These are phyloP conservation scores for Haliaeetus leucogaster DNA, from an alignment of 2,113 vertebrate species.

Conservation along the genomic window DNA sequence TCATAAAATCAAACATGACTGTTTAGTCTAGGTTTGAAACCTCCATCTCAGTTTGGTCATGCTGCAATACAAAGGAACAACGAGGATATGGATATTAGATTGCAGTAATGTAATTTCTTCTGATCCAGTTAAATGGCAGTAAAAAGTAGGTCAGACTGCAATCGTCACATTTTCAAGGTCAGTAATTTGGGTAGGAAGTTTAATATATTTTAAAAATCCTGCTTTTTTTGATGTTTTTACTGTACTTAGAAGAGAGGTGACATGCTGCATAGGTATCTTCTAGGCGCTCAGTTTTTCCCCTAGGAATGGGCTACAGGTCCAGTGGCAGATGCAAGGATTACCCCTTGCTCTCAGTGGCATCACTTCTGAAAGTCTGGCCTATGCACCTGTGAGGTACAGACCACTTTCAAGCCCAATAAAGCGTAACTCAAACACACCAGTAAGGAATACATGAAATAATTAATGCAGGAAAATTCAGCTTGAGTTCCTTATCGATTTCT, in stretches of 20 bases:
- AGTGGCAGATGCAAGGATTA: background rate
- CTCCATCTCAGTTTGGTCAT: background rate
- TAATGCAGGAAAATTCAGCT: background rate
- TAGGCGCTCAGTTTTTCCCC: background rate
- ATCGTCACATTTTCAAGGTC: background rate
- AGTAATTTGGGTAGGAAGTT: background rate
- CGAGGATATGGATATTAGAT: background rate
- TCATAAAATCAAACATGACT: background rate
- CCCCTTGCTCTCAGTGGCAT: background rate
- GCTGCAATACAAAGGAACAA: background rate
- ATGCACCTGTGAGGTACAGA: background rate
- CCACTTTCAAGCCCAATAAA: background rate
- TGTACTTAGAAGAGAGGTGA: background rate
- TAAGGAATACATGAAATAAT: background rate
- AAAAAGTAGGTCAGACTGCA: conserved; percentile 11
- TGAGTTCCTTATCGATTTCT: background rate
- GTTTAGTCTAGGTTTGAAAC: background rate
- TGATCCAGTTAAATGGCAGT: background rate
- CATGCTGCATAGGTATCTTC: background rate
- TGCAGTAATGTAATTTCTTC: background rate
- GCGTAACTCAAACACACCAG: background rate
- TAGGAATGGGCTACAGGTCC: background rate
- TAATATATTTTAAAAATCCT: background rate
- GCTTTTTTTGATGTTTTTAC: background rate
- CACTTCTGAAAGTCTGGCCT: background rate